A percentile compares a stretch with the other conserved stretches of the same genome.
These are phyloP conservation scores for Propithecus coquereli DNA, from an alignment of 2,113 vertebrate species.

Conservation along the genomic window DNA sequence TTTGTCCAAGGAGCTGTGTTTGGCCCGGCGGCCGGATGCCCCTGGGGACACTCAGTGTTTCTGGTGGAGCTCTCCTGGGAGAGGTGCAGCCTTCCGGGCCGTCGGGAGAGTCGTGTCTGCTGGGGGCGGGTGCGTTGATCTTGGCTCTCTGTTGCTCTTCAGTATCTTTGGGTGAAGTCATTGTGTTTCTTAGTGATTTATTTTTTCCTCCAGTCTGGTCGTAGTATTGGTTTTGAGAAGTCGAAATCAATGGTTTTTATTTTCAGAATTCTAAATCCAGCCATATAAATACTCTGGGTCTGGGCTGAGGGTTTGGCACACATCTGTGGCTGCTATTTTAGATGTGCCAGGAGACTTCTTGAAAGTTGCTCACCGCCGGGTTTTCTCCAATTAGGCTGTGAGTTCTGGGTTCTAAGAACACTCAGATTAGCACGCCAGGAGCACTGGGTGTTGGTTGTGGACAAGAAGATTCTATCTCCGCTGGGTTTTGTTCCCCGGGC, in stretches of 20 bases:
- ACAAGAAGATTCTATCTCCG: neutral
- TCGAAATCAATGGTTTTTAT: conserved; percentile 21
- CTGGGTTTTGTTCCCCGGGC: fast-evolving
- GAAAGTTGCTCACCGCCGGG: neutral
- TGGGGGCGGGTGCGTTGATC: fast-evolving
- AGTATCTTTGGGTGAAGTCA: neutral
- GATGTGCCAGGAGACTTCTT: neutral
- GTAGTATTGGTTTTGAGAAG: neutral
- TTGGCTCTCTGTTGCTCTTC: neutral
- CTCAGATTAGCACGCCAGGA: neutral
- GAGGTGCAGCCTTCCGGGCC: fast-evolving
- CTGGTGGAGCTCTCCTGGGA: neutral
- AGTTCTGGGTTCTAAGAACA: neutral
- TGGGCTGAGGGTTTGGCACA: conserved; percentile 16
- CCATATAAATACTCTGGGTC: neutral
- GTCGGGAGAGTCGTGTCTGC: fast-evolving
- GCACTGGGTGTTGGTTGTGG: neutral
- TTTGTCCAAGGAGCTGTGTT: neutral
- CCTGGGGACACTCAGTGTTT: neutral
- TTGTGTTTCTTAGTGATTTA: neutral
- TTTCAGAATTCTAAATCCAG: conserved; percentile 39
- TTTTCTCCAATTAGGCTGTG: neutral
- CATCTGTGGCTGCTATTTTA: neutral
- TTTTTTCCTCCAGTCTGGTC: neutral
- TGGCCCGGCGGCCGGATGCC: neutral